These are phyloP conservation scores for Oceanodroma tethys DNA, from an alignment of 2,113 vertebrate genomes.

Conservation along the genomic window DNA sequence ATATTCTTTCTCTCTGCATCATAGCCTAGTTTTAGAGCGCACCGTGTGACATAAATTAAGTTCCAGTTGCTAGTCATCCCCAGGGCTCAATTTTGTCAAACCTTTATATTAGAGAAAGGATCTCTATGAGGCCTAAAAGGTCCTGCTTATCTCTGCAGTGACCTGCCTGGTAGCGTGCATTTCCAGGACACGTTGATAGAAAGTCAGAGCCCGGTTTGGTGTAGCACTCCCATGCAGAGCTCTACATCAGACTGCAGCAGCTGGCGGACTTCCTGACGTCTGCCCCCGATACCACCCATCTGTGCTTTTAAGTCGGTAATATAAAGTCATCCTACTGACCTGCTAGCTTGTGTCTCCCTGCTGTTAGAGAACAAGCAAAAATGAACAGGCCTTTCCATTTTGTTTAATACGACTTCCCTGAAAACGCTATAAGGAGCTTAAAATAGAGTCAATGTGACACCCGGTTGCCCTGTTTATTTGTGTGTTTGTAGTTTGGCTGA, in stretches of 20 bases:
- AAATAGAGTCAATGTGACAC: background rate
- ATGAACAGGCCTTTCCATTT: background rate
- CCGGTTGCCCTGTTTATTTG: background rate
- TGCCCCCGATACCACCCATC: background rate
- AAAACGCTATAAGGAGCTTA: background rate
- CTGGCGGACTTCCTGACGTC: background rate
- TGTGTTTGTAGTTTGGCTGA: background rate
- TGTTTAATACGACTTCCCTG: background rate
- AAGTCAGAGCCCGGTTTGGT: background rate
- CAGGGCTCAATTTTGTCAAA: background rate
- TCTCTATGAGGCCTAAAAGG: background rate
- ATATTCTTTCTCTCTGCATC: background rate
- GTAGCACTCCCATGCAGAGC: background rate
- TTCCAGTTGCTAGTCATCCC: background rate
- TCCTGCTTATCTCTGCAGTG: background rate
- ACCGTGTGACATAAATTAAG: background rate
- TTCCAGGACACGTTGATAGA: background rate
- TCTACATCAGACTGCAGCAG: background rate
- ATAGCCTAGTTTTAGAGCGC: background rate
- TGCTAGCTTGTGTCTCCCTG: background rate
- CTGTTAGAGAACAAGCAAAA: background rate
- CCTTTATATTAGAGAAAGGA: background rate
- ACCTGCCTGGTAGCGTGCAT: background rate
- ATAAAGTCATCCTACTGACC: background rate
- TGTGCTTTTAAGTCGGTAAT: background rate